phyloP scores from a whole-genome alignment of 2,888 invertebrate species.

The Elegia similella region DNA sequence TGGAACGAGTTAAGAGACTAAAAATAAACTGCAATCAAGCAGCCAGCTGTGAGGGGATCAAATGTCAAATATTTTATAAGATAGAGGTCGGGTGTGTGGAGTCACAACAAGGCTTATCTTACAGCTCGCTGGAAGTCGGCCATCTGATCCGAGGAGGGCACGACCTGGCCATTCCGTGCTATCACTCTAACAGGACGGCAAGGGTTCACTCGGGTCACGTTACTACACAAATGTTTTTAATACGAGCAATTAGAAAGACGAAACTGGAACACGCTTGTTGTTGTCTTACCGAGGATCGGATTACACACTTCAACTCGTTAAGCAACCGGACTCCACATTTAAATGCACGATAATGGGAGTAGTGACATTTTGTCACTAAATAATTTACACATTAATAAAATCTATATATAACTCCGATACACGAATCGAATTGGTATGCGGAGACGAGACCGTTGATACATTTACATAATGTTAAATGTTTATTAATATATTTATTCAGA shows the following conservation, averaged over 20 bases:
- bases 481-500: neutral
- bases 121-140: slow-evolving; percentile 53
- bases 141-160: slow-evolving; percentile 50
- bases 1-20: slow-evolving; percentile 7
- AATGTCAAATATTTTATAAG: slow-evolving; percentile 52
- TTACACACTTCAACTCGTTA: slow-evolving; percentile 5
- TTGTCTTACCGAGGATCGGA: slow-evolving; percentile 1
- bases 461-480: neutral
- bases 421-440: neutral
- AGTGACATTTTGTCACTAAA: slow-evolving; percentile 8
- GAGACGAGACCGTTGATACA: neutral
- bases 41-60: slow-evolving; percentile 48
- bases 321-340: slow-evolving; percentile 3
- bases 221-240: slow-evolving; percentile 39
- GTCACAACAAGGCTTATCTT: slow-evolving; percentile 61
- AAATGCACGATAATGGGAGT: neutral
- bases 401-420: slow-evolving; percentile 5
- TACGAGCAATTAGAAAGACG: slow-evolving; percentile 24
- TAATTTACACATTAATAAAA: neutral
- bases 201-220: slow-evolving; percentile 35
- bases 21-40: slow-evolving; percentile 21
- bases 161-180: slow-evolving; percentile 31
- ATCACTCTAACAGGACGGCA: slow-evolving; percentile 34
- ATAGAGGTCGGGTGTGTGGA: slow-evolving; percentile 47
- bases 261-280: slow-evolving; percentile 11